Evolutionary conservation across 1,140 invertebrate species (phyloP), one percentile per base, ranked within the genome.

Genomic region (Anagrus nilaparvatae): DNA sequence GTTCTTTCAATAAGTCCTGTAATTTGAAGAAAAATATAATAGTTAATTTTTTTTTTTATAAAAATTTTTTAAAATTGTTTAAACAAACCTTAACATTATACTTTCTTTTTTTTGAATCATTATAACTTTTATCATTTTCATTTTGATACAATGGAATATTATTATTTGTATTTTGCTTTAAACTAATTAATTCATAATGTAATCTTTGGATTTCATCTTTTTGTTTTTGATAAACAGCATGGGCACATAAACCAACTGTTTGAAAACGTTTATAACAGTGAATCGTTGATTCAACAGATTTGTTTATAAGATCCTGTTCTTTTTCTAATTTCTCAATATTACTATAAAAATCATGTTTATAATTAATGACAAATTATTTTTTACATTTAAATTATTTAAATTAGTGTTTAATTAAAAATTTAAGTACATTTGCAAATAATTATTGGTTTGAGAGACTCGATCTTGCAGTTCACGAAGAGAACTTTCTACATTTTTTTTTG

Each of bases 181-280:
- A 30, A 25, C n/a, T n/a, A 21, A 3, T 12, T 37, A 58, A 3
- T 35, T 51, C 49, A 21, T 46, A 18, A 42, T 47, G 39, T 9
- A 59, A 50, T 32, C 47, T 8, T 39, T 50, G 24, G 16, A 57
- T 52, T 30, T 44, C 37, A 20, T 19, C 18, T 29, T 54, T 56
- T 20, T 61, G 47, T 39, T 45, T 54, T 40, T 52, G 27, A 42
- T 56, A 47, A 41, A 55, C 46, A 7, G 44, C 49, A 21, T 57
- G 52, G 5, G 44, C 44, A 43, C 54, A 55, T 14, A 57, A 41
- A 25, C 53, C 54, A 13, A 54, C 40, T 8, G 44, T 48, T 52
- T 60, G 54, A 31, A 67, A 56, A 7, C 58, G 55, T 47, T 60
- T 56, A 9, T 62, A 58, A 17, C 61, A 37, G 12, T 49, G 18